Base-by-base conservation (phyloP, 64 coral and sea anemone species). In the Cladopsammia gracilis region DNA sequence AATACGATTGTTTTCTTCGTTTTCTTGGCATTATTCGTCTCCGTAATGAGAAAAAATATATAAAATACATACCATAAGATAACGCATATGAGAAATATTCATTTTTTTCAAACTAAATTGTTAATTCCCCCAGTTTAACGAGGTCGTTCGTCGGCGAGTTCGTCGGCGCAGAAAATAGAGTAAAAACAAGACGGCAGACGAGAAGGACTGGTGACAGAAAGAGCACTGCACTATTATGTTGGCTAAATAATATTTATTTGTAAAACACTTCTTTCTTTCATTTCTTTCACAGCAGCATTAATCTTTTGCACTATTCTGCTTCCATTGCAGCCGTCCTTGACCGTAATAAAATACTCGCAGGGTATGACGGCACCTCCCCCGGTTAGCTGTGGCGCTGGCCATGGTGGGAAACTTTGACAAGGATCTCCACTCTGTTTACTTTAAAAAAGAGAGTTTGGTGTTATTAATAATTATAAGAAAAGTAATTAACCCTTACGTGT, bases 341-440 rank as follows among this genome's bases (percentile, higher is more conserved):
- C 25, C 10, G 70, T 14, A 70, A 87, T 56, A 25, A 16, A 10
- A 24, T 73, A 87, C 48, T 10, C 70, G 48, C 84, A 87, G 1
- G 84, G 84, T 54, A 87, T 87, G 23, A 71, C 84, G 25, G 84
- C 84, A 4, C 84, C 84, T 87, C 66, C 84, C 0, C 84, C 84
- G 1, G 45, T 0, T 5, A 16, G 47, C n/a, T 56, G 3, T 58
- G 19, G 45, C 58, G 19, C 48, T 10, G 84, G 84, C 84, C 84
- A 87, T 7, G 84, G 84, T 87, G 64, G 84, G n/a, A n/a, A n/a
- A n/a, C n/a, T n/a, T n/a, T n/a, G n/a, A n/a, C n/a, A n/a, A n/a
- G n/a, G n/a, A n/a, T 53, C 16, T n/a, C 67, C 67, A 14, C 48
- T 87, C 48, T 86, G 82, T 52, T 70, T 49, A 13, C 82, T 86